These are phyloP conservation scores for Calidris pugnax DNA, from an alignment of 2,113 vertebrate genomes.

Conservation along the genomic window DNA sequence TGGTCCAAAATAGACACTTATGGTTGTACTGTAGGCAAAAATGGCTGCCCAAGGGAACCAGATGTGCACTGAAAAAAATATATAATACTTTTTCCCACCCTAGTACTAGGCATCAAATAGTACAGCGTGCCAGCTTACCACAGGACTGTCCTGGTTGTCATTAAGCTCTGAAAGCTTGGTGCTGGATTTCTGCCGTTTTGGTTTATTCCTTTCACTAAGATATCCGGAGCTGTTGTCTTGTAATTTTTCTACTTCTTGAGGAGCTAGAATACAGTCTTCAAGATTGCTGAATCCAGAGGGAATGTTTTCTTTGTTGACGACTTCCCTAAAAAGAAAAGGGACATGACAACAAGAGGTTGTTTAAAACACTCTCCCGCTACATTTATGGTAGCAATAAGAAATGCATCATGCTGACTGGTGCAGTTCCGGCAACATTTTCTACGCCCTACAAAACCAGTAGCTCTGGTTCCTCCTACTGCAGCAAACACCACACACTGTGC, in stretches of 20 bases:
- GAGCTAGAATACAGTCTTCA: conserved; percentile 70
- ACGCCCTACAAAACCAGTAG: not conserved
- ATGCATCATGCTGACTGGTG: not conserved
- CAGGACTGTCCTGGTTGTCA: conserved; percentile 79
- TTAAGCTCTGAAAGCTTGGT: conserved; percentile 78
- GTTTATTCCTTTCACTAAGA: conserved; percentile 75
- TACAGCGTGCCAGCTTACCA: conserved; percentile 76
- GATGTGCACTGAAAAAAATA: not conserved
- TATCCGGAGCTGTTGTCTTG: conserved; percentile 67
- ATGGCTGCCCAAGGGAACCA: not conserved
- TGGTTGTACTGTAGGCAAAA: not conserved
- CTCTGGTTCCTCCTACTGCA: not conserved
- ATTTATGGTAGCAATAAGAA: not conserved
- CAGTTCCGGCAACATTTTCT: not conserved
- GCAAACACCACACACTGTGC: not conserved
- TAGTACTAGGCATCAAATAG: not conserved
- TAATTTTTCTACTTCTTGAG: conserved; percentile 74
- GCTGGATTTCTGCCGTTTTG: conserved; percentile 83
- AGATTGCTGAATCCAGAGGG: conserved; percentile 74
- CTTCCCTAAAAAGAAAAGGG: conserved; percentile 67
- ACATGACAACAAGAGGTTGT: not conserved
- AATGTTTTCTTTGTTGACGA: conserved; percentile 91
- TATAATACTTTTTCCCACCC: not conserved
- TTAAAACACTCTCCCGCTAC: conserved; percentile 1
- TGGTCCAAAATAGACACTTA: not conserved